Evolutionary conservation across 2,888 invertebrate species (phyloP).

Genomic region (Microctonus aethiopoides): DNA sequence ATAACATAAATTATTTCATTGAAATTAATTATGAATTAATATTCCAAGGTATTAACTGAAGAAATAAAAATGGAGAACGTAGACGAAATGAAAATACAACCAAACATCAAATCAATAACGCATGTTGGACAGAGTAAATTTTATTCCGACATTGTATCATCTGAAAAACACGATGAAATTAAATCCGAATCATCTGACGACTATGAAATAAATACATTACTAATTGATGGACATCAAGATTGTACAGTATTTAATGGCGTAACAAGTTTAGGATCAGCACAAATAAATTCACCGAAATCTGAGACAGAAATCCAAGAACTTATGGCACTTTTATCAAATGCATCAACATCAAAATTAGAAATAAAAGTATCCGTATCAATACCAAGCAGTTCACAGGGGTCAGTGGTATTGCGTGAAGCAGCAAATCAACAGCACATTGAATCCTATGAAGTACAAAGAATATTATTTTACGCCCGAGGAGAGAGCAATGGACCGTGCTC

Average conservation of each 20-base stretch:
- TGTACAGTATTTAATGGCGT: constrained; percentile 93
- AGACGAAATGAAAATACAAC: constrained; percentile 51
- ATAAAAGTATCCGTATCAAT: constrained; percentile 93
- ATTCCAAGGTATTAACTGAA: constrained; percentile 60
- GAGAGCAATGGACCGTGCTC: constrained; percentile 83
- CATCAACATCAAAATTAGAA: constrained; percentile 77
- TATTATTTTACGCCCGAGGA: constrained; percentile 95
- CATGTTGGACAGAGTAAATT: constrained; percentile 70
- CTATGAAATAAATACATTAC: constrained; percentile 70
- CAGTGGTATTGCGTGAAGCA: constrained; percentile 92
- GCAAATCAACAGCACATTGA: constrained; percentile 81
- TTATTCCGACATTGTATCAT: constrained; percentile 65
- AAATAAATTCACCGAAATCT: constrained; percentile 91
- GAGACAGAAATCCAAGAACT: constrained; percentile 93
- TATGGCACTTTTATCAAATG: constrained; percentile 90
- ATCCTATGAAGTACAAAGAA: constrained; percentile 90
- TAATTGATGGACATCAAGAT: constrained; percentile 87
- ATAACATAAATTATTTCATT: too few species aligned
- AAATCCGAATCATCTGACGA: constrained; percentile 82
- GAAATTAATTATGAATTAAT: too few species aligned
- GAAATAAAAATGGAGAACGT: constrained; percentile 62
- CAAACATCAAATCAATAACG: constrained; percentile 59
- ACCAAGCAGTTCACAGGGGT: constrained; percentile 91
- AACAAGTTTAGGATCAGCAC: constrained; percentile 91
- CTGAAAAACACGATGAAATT: constrained; percentile 83